phyloP scores from a whole-genome alignment of 2,888 invertebrate species.

The Clistopyga incitator region DNA sequence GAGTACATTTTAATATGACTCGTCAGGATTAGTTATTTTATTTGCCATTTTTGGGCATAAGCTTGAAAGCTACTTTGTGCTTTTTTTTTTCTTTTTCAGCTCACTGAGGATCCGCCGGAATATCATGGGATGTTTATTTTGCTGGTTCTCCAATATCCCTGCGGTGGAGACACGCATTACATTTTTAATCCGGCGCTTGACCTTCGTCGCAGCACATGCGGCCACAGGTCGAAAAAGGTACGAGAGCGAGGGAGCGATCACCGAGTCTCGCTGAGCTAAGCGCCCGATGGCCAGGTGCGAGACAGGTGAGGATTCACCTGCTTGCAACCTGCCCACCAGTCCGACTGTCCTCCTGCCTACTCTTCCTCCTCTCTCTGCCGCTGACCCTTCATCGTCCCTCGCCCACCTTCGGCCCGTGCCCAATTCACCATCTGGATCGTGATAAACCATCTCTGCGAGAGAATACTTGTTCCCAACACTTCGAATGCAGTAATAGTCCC shows the following conservation, averaged over 20 bases:
- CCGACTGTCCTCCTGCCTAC: constrained; percentile 10
- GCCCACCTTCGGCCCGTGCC: constrained; percentile 72
- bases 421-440: constrained; percentile 79
- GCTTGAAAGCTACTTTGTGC: too few relatives aligned
- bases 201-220: background rate
- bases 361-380: constrained; percentile 8
- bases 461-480: background rate
- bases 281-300: constrained; percentile 77
- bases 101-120: too few relatives aligned
- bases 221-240: background rate
- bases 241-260: constrained; percentile 26
- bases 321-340: constrained; percentile 78
- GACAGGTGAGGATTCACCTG: constrained; percentile 82
- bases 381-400: constrained; percentile 34
- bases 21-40: too few relatives aligned
- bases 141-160: background rate
- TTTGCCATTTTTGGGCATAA: too few relatives aligned
- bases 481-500: background rate
- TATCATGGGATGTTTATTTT: background rate
- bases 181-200: background rate
- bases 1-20: too few relatives aligned
- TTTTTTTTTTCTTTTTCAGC: too few relatives aligned
- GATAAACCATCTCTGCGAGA: constrained; percentile 58
- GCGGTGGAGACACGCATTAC: background rate
- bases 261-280: constrained; percentile 31